Conservation (phyloP, 2,797 vertebrate genomes). For the Brachyalestes nurse region DNA sequence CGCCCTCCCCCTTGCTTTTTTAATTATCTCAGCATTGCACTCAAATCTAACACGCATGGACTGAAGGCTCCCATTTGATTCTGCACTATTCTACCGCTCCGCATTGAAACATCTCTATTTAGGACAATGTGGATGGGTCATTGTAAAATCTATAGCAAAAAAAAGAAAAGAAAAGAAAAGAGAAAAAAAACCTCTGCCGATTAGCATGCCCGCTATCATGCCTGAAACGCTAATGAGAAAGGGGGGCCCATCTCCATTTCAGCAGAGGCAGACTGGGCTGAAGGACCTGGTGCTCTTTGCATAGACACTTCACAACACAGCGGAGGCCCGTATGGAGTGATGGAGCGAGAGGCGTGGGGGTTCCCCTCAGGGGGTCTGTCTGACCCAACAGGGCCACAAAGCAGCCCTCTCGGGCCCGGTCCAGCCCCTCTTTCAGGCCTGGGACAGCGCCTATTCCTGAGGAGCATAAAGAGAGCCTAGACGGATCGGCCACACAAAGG, state of each 20-base stretch:
- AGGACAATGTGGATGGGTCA: background rate
- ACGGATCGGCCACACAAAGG: conserved; percentile 12
- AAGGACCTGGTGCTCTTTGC: conserved; percentile 50
- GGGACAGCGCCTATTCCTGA: conserved; percentile 24
- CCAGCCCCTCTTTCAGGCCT: conserved; percentile 53
- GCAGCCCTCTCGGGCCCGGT: conserved; percentile 48
- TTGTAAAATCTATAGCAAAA: background rate
- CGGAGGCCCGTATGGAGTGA: conserved; percentile 40
- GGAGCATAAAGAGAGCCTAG: conserved; percentile 40
- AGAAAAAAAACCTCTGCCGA: background rate
- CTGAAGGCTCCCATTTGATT: background rate
- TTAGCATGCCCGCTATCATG: conserved; percentile 1
- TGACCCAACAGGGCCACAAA: conserved; percentile 58
- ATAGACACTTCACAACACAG: conserved; percentile 51
- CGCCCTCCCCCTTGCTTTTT: conserved; percentile 45
- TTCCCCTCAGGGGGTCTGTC: conserved; percentile 54
- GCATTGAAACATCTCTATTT: conserved; percentile 1
- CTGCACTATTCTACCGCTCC: background rate
- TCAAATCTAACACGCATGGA: conserved; percentile 36
- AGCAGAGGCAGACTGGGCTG: conserved; percentile 11
- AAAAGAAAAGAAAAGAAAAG: background rate
- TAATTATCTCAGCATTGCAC: conserved; percentile 61
- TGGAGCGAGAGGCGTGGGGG: conserved; percentile 52
- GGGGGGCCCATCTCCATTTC: conserved; percentile 37
- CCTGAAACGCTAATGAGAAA: conserved; percentile 30